Conservation (phyloP, 1,140 invertebrate species). For the Lithobius niger region DNA sequence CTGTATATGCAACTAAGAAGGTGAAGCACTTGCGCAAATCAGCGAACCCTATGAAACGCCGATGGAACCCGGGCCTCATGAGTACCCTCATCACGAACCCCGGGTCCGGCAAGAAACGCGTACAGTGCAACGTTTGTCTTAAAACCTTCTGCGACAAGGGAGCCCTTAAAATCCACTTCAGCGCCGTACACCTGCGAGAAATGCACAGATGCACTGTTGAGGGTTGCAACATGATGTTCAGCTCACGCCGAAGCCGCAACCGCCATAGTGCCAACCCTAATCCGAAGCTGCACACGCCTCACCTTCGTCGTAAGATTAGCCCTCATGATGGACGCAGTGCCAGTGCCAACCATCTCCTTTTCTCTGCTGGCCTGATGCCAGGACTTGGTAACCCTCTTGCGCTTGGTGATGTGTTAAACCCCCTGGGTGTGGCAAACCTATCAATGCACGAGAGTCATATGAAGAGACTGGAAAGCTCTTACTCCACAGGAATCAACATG, state of each 20-base stretch:
- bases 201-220: constrained; percentile 99
- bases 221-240: constrained; percentile 99
- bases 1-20: constrained; percentile 30
- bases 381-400: constrained; percentile 43
- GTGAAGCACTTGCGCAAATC: constrained; percentile 52
- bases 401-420: background rate
- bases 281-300: constrained; percentile 93
- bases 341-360: constrained; percentile 61
- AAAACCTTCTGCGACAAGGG: constrained; percentile 99
- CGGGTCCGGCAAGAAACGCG: constrained; percentile 84
- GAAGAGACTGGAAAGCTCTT: no score
- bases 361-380: constrained; percentile 35
- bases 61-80: constrained; percentile 79
- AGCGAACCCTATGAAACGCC: constrained; percentile 73
- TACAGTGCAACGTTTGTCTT: constrained; percentile 94
- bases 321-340: constrained; percentile 80
- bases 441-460: no score
- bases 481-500: no score
- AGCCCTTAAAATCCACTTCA: constrained; percentile 98
- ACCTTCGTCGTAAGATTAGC: constrained; percentile 77
- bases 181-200: constrained; percentile 93
- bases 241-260: constrained; percentile 85
- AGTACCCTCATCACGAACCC: constrained; percentile 84
- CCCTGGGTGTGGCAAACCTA: background rate
- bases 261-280: constrained; percentile 96